These are phyloP conservation scores for Rissa tridactyla DNA, from an alignment of 2,113 vertebrate genomes.

Conservation along the genomic window DNA sequence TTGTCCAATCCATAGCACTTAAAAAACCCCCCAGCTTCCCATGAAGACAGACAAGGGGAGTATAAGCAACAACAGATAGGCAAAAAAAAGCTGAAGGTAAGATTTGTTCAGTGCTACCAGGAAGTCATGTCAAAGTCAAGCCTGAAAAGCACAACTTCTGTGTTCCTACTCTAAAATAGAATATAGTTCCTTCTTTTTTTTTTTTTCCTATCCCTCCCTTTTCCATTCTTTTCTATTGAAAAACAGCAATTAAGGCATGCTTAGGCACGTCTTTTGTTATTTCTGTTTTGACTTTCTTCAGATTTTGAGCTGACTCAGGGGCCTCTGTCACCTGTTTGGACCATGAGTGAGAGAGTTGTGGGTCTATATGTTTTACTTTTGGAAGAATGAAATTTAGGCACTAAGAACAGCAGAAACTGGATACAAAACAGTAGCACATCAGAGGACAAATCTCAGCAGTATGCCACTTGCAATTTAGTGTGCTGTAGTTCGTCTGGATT, in stretches of 20 bases:
- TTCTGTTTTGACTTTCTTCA: not conserved
- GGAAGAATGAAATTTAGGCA: not conserved
- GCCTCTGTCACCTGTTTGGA: not conserved
- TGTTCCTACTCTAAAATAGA: not conserved
- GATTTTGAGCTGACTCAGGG: not conserved
- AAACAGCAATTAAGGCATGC: not conserved
- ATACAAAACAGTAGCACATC: not conserved
- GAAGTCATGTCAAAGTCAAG: not conserved
- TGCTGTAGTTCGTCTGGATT: not conserved
- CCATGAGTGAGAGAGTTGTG: not conserved
- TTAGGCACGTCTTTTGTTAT: not conserved
- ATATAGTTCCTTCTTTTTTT: not conserved
- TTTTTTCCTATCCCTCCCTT: accelerated
- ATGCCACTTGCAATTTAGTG: not conserved
- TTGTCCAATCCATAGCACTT: not conserved
- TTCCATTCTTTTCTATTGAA: not conserved
- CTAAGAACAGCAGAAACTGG: not conserved
- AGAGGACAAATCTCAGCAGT: not conserved
- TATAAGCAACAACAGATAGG: not conserved
- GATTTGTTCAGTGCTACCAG: not conserved
- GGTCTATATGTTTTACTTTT: not conserved
- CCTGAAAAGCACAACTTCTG: not conserved
- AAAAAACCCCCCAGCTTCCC: accelerated
- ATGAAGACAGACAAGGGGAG: not conserved
- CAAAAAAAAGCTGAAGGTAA: not conserved